Evolutionary conservation across 2,113 vertebrate species (phyloP).

Genomic region (Gallinago undulata): DNA sequence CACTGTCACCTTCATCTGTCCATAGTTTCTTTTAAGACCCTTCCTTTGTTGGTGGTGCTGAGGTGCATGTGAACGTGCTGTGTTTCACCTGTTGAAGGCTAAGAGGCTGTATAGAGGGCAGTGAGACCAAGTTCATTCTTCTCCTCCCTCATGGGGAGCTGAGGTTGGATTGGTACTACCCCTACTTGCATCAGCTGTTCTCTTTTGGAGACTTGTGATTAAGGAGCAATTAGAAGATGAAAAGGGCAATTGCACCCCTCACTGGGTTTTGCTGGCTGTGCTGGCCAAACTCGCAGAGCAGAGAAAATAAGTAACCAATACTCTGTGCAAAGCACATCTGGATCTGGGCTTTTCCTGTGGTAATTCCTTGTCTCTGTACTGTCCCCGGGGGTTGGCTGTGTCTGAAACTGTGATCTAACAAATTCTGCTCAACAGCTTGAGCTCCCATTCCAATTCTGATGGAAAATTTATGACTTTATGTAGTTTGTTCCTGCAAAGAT

Average conservation of each 20-base stretch:
- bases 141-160: background rate
- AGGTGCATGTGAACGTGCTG: fast-evolving
- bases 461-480: background rate
- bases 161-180: background rate
- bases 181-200: background rate
- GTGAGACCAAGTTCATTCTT: background rate
- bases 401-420: background rate
- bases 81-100: background rate
- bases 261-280: background rate
- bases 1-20: background rate
- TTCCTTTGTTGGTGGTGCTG: background rate
- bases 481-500: background rate
- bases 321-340: background rate
- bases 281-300: fast-evolving
- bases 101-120: background rate
- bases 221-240: background rate
- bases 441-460: background rate
- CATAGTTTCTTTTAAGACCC: background rate
- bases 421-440: background rate
- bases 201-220: background rate
- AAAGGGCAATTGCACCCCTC: background rate
- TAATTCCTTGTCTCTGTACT: background rate
- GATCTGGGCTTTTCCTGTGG: background rate
- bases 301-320: background rate
- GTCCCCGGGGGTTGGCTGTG: background rate